A percentile compares a stretch with the other conserved stretches of the same genome.
These are phyloP conservation scores for Morpho achilles DNA, from an alignment of 2,888 invertebrate species.

Conservation along the genomic window DNA sequence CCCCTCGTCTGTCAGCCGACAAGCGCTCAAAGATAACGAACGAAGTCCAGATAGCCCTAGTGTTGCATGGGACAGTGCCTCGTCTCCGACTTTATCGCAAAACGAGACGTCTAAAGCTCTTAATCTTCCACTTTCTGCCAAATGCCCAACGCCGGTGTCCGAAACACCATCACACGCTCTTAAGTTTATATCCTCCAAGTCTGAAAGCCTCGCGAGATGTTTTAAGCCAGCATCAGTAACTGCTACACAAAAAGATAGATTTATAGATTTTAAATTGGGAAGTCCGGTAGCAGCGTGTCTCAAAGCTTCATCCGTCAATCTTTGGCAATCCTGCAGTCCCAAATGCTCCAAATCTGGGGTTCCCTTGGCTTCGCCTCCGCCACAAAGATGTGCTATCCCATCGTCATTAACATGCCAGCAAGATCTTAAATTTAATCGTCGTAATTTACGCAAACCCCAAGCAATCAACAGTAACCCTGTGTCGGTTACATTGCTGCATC, in stretches of 20 bases:
- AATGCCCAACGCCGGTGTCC: conserved; percentile 93
- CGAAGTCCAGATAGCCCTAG: conserved; percentile 91
- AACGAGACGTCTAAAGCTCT: conserved; percentile 94
- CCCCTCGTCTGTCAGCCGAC: conserved; percentile 95
- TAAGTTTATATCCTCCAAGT: conserved; percentile 91
- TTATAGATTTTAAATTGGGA: conserved; percentile 89
- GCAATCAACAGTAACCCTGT: conserved; percentile 91
- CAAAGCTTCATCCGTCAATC: conserved; percentile 93
- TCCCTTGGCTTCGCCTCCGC: conserved; percentile 87
- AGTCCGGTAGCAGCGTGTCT: conserved; percentile 91
- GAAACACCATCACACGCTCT: conserved; percentile 96
- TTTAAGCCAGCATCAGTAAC: conserved; percentile 96
- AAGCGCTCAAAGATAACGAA: conserved; percentile 92
- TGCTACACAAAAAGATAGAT: conserved; percentile 95
- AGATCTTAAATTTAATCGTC: conserved; percentile 91
- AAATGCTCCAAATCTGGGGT: conserved; percentile 90
- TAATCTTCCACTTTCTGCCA: conserved; percentile 93
- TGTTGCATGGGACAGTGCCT: conserved; percentile 92
- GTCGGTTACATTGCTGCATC: conserved; percentile 95
- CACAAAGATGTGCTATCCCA: conserved; percentile 92
- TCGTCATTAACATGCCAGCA: conserved; percentile 96
- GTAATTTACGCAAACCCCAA: conserved; percentile 91
- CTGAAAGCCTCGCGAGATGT: conserved; percentile 91
- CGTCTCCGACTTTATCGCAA: conserved; percentile 97
- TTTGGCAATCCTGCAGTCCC: conserved; percentile 96